These are phyloP conservation scores for Cyclopterus lumpus DNA, from an alignment of 2,797 vertebrate species.

Conservation along the genomic window DNA sequence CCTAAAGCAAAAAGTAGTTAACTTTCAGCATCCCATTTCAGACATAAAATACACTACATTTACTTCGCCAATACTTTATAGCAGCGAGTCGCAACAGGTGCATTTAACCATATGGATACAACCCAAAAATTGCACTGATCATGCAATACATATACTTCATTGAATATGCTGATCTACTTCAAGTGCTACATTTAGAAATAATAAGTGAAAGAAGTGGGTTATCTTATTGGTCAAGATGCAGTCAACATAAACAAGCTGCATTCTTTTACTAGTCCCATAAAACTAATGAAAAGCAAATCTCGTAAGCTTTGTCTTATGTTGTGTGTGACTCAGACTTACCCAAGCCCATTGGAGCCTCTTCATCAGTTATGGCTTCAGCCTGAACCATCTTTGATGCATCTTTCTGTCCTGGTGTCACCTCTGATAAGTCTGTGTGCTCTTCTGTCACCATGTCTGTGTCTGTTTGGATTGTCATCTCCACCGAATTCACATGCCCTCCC, in stretches of 20 bases:
- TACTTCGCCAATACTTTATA: background rate
- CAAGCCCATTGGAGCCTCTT: conserved; percentile 75
- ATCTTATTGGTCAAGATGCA: background rate
- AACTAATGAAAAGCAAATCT: background rate
- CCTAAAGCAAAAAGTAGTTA: conserved; percentile 59
- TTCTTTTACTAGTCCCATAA: background rate
- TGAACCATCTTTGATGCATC: conserved; percentile 29
- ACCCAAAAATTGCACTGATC: background rate
- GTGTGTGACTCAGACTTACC: conserved; percentile 64
- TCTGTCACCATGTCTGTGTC: conserved; percentile 51
- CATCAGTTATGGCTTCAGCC: conserved; percentile 42
- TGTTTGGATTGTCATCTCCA: conserved; percentile 68
- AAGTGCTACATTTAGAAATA: background rate
- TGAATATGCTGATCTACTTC: background rate
- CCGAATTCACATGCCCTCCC: conserved; percentile 48
- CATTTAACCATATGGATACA: background rate
- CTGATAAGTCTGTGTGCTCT: conserved; percentile 48
- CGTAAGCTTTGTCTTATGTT: background rate
- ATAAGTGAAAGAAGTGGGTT: background rate
- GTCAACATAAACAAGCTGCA: conserved; percentile 16
- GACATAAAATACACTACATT: background rate
- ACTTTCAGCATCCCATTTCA: background rate
- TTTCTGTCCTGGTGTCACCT: conserved; percentile 45
- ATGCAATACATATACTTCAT: background rate
- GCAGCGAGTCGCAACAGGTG: background rate